Evolutionary conservation across 2,888 invertebrate genomes (phyloP), one percentile per base, ranked within the genome.

Genomic region (Lepetodrilus schrolli): DNA sequence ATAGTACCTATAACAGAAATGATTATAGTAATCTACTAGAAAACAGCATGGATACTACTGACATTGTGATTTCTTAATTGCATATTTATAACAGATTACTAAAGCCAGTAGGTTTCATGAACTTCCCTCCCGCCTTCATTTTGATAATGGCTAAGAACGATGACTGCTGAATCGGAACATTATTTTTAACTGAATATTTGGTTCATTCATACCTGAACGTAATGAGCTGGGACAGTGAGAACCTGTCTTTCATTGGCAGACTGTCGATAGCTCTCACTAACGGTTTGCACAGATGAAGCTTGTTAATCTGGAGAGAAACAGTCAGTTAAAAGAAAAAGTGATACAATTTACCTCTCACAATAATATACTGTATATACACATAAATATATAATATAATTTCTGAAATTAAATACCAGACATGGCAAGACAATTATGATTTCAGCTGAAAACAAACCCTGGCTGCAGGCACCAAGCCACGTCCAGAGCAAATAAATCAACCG

Each of bases 191-290:
- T 0, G 20, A 17, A 50, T 50, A 50, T n/a, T n/a, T n/a, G n/a
- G n/a, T n/a, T n/a, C n/a, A n/a, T n/a, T 21, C 10, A 13, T 30
- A 92, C 88, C 95, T 95, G 91, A 98, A 99, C 0, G 99, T 99
- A 72, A 99, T 96, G 88, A 96, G 95, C 89, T 99, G 98, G 8
- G 96, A 95, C 75, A 98, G 91, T 0, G 96, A 94, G 90, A 98
- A 99, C 76, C 94, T 93, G 73, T 97, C 96, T 90, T 96, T 96
- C 79, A 96, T 94, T 0, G 95, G 94, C 17, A 96, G 95, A 17
- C 96, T 96, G 86, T 99, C 99, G 78, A 99, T 98, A 0, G 99
- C 98, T 81, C 99, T 93, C 81, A 99, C 97, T 47, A 99, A 92
- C 0, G 99, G 99, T 91, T 96, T 98, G 83, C 92, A 91, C 43